Base-by-base conservation (phyloP, 1,140 invertebrate genomes). In the Leptinotarsa undecemlineata region DNA sequence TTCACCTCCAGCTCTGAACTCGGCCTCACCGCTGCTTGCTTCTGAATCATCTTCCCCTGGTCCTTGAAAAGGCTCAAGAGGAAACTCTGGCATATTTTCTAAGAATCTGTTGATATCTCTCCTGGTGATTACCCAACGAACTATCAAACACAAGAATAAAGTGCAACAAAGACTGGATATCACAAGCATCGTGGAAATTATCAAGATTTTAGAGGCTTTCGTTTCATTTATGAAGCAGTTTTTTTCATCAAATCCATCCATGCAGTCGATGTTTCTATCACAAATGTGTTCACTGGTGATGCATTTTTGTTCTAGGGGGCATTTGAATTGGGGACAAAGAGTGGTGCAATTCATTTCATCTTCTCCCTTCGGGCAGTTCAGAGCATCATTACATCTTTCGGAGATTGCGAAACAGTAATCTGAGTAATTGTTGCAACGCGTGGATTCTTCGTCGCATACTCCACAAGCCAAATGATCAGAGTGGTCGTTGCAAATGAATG, bases 281-380 rank as follows among this genome's bases (percentile, higher is more conserved):
- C 79, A 79, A 66, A 76, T 74, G 61, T 80, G 70, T 2, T 62
- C 62, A 14, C 48, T 17, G 11, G 14, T 17, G n/a, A 79, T 23
- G 67, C 79, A 80, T 71, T 72, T 72, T 3, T 48, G 14, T 13
- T 72, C 66, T 17, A 74, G 48, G 3, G 68, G 42, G 19, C 79
- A 80, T 72, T 64, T 62, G 20, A 80, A 68, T 48, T 66, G 26
- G 19, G 75, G 77, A 48, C 79, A 80, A 21, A 63, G 14, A 6
- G 48, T 33, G 21, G n/a, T 48, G 48, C 77, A 80, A 17, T 71
- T 75, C 11, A 77, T 14, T 63, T 80, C 77, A 47, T 80, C 79
- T 66, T 80, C 77, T 17, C 64, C 78, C 14, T 67, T 70, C 6
- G 71, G 68, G 69, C 79, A 80, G 51, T 80, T 26, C n/a, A 76